phyloP scores from a whole-genome alignment of 2,888 invertebrate species.

The Pasiphila rectangulata region DNA sequence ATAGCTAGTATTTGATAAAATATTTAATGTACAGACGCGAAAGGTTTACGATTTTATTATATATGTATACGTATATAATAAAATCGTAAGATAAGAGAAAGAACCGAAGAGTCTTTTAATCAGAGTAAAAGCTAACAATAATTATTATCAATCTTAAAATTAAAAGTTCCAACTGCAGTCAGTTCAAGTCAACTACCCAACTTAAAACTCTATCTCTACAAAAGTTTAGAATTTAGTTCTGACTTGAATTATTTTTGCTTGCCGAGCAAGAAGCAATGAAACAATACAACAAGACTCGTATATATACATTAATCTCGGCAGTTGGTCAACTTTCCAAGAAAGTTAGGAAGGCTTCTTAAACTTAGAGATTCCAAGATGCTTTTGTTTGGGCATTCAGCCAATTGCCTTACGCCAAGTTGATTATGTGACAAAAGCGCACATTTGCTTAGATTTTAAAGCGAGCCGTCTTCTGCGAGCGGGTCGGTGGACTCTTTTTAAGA shows the following conservation, averaged over 20 bases:
- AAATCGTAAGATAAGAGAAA: too few relatives aligned
- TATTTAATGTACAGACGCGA: too few relatives aligned
- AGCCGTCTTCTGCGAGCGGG: too few relatives aligned
- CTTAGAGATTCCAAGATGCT: background rate
- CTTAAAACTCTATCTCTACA: too few relatives aligned
- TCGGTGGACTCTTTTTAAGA: too few relatives aligned
- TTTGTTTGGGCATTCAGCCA: slow-evolving; percentile 33
- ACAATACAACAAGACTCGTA: slow-evolving; percentile 50
- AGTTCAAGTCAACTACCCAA: background rate
- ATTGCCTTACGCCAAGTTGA: slow-evolving; percentile 22
- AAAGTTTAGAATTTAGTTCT: slow-evolving; percentile 37
- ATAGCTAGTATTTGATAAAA: too few relatives aligned
- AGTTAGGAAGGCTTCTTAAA: slow-evolving; percentile 21
- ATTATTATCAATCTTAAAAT: too few relatives aligned
- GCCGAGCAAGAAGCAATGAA: slow-evolving; percentile 38
- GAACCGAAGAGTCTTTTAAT: too few relatives aligned
- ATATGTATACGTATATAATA: too few relatives aligned
- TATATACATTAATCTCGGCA: slow-evolving; percentile 60
- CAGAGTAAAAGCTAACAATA: too few relatives aligned
- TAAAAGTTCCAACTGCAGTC: too few relatives aligned
- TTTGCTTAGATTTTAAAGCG: background rate
- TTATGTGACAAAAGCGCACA: slow-evolving; percentile 13
- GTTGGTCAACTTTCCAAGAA: slow-evolving; percentile 48
- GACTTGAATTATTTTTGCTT: slow-evolving; percentile 41
- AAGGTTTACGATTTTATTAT: too few relatives aligned